Evolutionary conservation across 2,797 vertebrate species (phyloP).

Genomic region (Crenichthys baileyi): DNA sequence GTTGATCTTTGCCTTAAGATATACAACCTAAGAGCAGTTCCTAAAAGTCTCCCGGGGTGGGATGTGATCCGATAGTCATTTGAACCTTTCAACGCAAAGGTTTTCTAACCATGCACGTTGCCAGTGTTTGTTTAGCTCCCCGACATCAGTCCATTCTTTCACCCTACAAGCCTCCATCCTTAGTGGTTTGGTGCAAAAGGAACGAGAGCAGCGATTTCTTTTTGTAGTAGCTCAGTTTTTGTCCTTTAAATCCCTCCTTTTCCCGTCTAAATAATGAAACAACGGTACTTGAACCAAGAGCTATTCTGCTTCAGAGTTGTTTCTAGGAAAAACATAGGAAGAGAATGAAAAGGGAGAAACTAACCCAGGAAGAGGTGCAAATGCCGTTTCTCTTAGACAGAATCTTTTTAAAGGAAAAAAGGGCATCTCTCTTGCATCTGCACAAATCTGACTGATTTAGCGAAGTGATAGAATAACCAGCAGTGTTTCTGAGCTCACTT

Average conservation of each 20-base stretch:
- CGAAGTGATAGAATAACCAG: slow-evolving; percentile 77
- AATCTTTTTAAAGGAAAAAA: slow-evolving; percentile 82
- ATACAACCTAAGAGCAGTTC: slow-evolving; percentile 59
- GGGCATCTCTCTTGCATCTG: slow-evolving; percentile 78
- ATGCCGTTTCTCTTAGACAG: slow-evolving; percentile 78
- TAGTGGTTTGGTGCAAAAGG: slow-evolving; percentile 72
- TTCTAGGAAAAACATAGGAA: slow-evolving; percentile 75
- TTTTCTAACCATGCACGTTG: slow-evolving; percentile 53
- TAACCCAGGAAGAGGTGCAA: slow-evolving; percentile 81
- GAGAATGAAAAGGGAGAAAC: slow-evolving; percentile 80
- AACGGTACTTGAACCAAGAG: slow-evolving; percentile 75
- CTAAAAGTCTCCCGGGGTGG: slow-evolving; percentile 59
- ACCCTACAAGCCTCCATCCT: slow-evolving; percentile 55
- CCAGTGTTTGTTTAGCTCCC: slow-evolving; percentile 47
- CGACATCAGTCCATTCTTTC: slow-evolving; percentile 45
- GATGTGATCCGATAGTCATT: slow-evolving; percentile 66
- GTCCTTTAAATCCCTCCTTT: slow-evolving; percentile 68
- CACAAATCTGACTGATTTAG: slow-evolving; percentile 78
- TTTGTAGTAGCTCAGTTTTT: slow-evolving; percentile 67
- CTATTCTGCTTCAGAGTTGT: slow-evolving; percentile 80
- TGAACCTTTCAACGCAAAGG: slow-evolving; percentile 69
- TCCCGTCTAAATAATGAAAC: slow-evolving; percentile 74
- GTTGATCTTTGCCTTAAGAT: slow-evolving; percentile 52
- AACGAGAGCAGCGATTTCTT: slow-evolving; percentile 69
- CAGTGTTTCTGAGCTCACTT: slow-evolving; percentile 85